Evolutionary conservation across 2,888 invertebrate genomes (phyloP).

Genomic region (Brachypalpus laphriformis): DNA sequence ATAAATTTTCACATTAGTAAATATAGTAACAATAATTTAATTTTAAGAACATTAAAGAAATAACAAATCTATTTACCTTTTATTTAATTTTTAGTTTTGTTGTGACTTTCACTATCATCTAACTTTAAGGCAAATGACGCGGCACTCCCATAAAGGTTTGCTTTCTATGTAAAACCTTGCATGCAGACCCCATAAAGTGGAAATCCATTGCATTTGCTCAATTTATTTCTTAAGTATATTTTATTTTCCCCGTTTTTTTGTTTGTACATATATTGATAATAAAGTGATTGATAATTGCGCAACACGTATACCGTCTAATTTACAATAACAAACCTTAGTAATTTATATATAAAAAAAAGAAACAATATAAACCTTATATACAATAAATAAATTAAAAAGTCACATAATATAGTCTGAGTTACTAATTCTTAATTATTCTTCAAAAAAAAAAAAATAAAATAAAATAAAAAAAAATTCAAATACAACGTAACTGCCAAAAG

Average conservation of each 20-base stretch:
- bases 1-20: background rate
- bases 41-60: background rate
- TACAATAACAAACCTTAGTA: constrained; percentile 43
- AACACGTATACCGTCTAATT: constrained; percentile 57
- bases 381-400: constrained; percentile 14
- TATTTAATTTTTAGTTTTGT: background rate
- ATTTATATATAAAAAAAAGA: constrained; percentile 12
- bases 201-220: constrained; percentile 7
- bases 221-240: constrained; percentile 2
- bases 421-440: constrained; percentile 27
- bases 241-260: background rate
- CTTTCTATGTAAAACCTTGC: background rate
- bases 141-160: background rate
- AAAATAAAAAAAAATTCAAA: constrained; percentile 50
- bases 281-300: constrained; percentile 41
- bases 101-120: background rate
- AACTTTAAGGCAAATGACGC: background rate
- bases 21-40: constrained; percentile 1
- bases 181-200: background rate
- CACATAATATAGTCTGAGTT: constrained; percentile 50
- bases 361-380: constrained; percentile 1
- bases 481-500: constrained; percentile 73
- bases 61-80: background rate
- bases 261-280: constrained; percentile 41
- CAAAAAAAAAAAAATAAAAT: constrained; percentile 1